phyloP scores from a whole-genome alignment of 2,888 invertebrate genomes.

The Nebria brevicollis region DNA sequence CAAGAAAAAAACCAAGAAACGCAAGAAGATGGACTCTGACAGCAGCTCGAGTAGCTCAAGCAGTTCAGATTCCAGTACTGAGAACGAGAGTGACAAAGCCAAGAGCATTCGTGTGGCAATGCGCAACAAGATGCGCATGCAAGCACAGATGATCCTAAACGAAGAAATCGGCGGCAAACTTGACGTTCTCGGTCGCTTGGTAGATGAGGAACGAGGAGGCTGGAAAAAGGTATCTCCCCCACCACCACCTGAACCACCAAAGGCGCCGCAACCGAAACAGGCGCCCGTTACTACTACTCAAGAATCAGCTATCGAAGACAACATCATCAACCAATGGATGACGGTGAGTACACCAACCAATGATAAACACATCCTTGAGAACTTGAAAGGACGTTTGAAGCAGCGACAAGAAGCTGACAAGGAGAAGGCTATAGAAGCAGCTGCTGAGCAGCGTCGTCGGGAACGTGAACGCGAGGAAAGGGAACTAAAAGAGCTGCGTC shows the following conservation, averaged over 20 bases:
- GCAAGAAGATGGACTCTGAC: constrained; percentile 59
- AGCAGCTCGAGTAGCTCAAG: constrained; percentile 63
- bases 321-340: constrained; percentile 66
- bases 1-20: constrained; percentile 63
- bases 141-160: constrained; percentile 64
- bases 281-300: background rate
- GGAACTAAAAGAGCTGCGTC: constrained; percentile 60
- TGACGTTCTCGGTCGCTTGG: constrained; percentile 61
- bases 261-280: constrained; percentile 52
- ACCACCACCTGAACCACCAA: constrained; percentile 50
- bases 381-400: constrained; percentile 66
- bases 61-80: constrained; percentile 60
- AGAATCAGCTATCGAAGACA: constrained; percentile 55
- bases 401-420: constrained; percentile 64
- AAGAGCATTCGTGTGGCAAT: constrained; percentile 74
- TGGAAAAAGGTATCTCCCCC: constrained; percentile 51
- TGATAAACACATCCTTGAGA: constrained; percentile 64
- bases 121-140: constrained; percentile 68
- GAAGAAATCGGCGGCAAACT: constrained; percentile 62
- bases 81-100: constrained; percentile 63
- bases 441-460: constrained; percentile 35
- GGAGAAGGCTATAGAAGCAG: constrained; percentile 57
- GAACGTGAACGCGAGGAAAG: constrained; percentile 57
- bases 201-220: constrained; percentile 65
- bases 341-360: constrained; percentile 62